Conservation (phyloP, 1,140 invertebrate genomes). For the Globodera rostochiensis region DNA sequence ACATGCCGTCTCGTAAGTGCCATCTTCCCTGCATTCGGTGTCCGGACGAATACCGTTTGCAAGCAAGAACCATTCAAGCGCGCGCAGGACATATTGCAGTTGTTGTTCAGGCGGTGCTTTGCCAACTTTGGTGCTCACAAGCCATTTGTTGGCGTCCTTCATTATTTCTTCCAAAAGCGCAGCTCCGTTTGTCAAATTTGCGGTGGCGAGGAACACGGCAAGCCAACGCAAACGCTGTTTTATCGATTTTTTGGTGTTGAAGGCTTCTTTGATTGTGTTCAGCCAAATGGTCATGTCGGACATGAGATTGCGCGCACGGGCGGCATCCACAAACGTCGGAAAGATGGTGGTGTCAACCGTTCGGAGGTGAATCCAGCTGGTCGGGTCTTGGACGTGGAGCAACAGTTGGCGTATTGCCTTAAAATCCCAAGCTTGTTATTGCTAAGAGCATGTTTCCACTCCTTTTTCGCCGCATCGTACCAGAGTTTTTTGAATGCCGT, state of each 20-base stretch:
- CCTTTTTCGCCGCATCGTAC: background rate
- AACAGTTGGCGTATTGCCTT: background rate
- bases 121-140: background rate
- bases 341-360: no score
- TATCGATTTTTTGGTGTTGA: background rate
- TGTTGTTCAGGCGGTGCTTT: background rate
- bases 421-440: no score
- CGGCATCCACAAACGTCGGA: background rate
- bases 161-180: background rate
- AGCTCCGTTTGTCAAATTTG: background rate
- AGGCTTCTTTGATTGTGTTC: background rate
- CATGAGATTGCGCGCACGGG: background rate
- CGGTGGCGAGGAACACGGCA: background rate
- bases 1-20: background rate
- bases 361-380: no score
- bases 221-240: background rate
- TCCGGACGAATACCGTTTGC: background rate
- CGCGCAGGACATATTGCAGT: background rate
- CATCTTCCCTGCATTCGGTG: background rate
- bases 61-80: background rate
- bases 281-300: background rate
- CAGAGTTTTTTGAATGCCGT: background rate
- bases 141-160: background rate
- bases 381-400: no score
- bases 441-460: no score